Conservation (phyloP, 2,113 vertebrate species). For the Aptenodytes patagonicus region DNA sequence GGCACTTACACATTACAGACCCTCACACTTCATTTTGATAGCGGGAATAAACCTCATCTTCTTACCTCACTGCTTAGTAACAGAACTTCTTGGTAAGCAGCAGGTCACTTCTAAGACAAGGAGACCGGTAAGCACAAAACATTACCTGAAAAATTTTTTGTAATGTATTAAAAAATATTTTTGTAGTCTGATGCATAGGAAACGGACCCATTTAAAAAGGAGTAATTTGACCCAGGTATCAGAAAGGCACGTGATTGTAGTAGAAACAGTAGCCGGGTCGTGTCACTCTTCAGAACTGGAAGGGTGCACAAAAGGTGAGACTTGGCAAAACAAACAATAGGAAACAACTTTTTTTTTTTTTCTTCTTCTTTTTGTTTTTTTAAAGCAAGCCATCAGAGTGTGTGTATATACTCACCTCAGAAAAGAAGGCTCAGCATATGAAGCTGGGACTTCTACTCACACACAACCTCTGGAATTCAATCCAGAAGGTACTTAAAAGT, state of each 20-base stretch:
- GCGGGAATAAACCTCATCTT: not conserved
- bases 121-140: not conserved
- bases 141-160: not conserved
- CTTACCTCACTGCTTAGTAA: not conserved
- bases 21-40: not conserved
- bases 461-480: not conserved
- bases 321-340: not conserved
- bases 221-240: not conserved
- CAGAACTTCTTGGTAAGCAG: not conserved
- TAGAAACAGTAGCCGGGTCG: not conserved
- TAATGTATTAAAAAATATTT: not conserved
- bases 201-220: not conserved
- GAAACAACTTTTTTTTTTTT: not conserved
- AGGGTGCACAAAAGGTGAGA: not conserved
- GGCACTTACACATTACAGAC: not conserved
- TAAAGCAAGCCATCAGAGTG: not conserved
- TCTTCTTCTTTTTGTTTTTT: not conserved
- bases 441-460: not conserved
- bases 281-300: not conserved
- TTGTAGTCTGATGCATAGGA: not conserved
- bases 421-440: not conserved
- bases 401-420: not conserved
- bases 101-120: not conserved
- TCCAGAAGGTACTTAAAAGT: not conserved
- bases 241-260: not conserved